phyloP scores from a whole-genome alignment of 2,888 invertebrate species.

The Leptopterna dolabrata region DNA sequence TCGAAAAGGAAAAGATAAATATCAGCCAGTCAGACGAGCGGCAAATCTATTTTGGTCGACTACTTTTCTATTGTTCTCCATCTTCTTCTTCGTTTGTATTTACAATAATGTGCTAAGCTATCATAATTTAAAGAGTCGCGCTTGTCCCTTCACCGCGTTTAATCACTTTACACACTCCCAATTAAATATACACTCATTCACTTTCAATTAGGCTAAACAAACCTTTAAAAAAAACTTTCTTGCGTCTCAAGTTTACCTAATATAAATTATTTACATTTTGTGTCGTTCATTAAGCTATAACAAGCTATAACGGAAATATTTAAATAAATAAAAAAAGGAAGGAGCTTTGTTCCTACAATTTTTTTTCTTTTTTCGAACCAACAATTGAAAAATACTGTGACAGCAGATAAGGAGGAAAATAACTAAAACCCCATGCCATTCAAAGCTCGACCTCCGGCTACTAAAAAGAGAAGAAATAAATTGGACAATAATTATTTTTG shows the following conservation, averaged over 20 bases:
- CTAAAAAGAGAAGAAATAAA: neutral
- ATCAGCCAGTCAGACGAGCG: slow-evolving; percentile 53
- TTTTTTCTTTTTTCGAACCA: neutral
- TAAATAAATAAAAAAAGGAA: slow-evolving; percentile 30
- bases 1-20: slow-evolving; percentile 41
- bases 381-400: slow-evolving; percentile 33
- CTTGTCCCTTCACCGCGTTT: slow-evolving; percentile 43
- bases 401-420: neutral
- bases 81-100: neutral
- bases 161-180: slow-evolving; percentile 32
- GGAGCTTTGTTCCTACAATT: slow-evolving; percentile 5
- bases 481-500: neutral
- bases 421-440: neutral
- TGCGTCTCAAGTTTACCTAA: slow-evolving; percentile 2
- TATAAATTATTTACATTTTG: slow-evolving; percentile 29
- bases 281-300: slow-evolving; percentile 5
- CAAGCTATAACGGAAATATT: neutral
- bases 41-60: slow-evolving; percentile 49
- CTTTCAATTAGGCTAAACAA: slow-evolving; percentile 30
- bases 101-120: slow-evolving; percentile 47
- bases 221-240: slow-evolving; percentile 13
- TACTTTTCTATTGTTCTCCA: slow-evolving; percentile 41
- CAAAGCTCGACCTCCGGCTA: neutral
- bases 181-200: slow-evolving; percentile 39
- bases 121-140: slow-evolving; percentile 39